Evolutionary conservation across 2,797 vertebrate genomes (phyloP), one percentile per base, ranked within the genome.

Genomic region (Sebastes kiyomatsui): DNA sequence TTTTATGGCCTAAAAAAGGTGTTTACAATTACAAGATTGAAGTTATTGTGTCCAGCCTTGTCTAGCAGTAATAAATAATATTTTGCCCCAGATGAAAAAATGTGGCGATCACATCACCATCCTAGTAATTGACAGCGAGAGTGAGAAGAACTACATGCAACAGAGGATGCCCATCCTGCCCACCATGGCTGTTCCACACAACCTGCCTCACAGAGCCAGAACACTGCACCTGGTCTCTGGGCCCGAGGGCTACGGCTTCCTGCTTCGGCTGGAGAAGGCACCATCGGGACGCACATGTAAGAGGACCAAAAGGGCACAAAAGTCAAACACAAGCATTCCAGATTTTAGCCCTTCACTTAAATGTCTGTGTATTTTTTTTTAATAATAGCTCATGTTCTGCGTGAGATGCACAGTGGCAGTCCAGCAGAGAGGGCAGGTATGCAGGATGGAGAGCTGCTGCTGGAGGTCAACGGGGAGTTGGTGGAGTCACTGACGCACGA

Each of bases 401-500:
- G 96, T 79, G 96, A 97, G 0, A 90, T 97, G 85, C 96, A 98
- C 6, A 87, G 6, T 0, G 95, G 93, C 67, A 87, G 97, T 71
- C 96, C 98, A 0, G 98, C 98, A 0, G 95, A 97, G 77, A 92
- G 59, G 86, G 96, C 96, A 0, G 97, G 98, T 49, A 96, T 99
- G 96, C 93, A 65, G 86, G 96, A 96, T 8, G 98, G 98, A 42
- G 97, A 99, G 54, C 90, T 97, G n/a, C 94, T 99, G 77, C 90
- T 99, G 88, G 98, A 97, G 0, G 97, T 99, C 81, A 98, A 98
- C 1, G 96, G 95, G 2, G 96, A 98, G 80, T 95, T 92, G 1
- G 93, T 97, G 69, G 96, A 97, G 67, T 93, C 94, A 3, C 93
- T 97, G 61, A 88, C 90, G 72, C 98, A 99, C 2, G 92, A 96